These are phyloP conservation scores for Amphilophus citrinellus DNA, from an alignment of 2,113 vertebrate genomes.

Conservation along the genomic window DNA sequence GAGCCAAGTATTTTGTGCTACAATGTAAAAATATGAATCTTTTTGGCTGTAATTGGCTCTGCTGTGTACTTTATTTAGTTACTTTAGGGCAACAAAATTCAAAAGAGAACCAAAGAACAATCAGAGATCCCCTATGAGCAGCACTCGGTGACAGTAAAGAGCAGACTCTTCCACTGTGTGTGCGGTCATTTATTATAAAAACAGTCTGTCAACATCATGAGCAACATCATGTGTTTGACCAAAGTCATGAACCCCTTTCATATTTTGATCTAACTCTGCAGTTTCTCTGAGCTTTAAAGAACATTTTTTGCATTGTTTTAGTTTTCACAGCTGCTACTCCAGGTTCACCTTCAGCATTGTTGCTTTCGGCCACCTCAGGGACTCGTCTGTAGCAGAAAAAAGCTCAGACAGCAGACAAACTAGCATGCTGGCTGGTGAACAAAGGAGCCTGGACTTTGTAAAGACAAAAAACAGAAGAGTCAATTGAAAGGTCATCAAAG, in stretches of 20 bases:
- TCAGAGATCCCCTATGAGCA: neutral
- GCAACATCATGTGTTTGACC: neutral
- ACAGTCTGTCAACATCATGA: neutral
- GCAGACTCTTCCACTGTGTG: neutral
- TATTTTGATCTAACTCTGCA: neutral
- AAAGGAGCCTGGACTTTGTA: too few relatives aligned
- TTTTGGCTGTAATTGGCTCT: neutral
- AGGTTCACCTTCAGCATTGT: too few relatives aligned
- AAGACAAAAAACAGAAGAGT: neutral
- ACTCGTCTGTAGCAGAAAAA: too few relatives aligned
- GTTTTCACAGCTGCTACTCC: neutral
- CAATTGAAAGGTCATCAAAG: neutral
- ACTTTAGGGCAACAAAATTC: neutral
- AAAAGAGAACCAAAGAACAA: neutral
- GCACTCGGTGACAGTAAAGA: neutral
- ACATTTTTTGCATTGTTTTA: neutral
- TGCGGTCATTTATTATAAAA: neutral
- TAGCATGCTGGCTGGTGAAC: too few relatives aligned
- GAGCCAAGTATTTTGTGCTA: neutral
- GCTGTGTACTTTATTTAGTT: neutral
- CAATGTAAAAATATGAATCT: neutral
- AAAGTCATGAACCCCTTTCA: neutral
- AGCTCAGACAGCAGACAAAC: too few relatives aligned
- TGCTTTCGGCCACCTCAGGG: too few relatives aligned
- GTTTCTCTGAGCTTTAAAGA: neutral